Conservation (phyloP, 2,888 invertebrate species). For the Eilema griseolum region DNA sequence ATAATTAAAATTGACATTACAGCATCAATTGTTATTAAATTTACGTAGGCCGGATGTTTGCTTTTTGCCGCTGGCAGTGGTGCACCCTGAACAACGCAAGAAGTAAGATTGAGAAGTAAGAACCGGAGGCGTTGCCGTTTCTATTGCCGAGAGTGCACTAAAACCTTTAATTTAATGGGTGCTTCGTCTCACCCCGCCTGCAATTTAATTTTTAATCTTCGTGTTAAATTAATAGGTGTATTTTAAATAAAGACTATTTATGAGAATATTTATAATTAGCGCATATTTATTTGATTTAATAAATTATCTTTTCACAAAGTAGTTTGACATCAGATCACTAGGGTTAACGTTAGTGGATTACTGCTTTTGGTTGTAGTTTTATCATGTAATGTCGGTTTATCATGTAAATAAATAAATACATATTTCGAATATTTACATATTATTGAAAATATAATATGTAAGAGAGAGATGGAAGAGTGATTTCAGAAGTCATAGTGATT, state of each 20-base stretch:
- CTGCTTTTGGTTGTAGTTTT: no score
- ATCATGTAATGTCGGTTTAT: no score
- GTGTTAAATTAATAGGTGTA: not conserved
- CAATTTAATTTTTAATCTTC: not conserved
- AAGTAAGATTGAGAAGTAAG: not conserved
- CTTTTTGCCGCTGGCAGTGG: not conserved
- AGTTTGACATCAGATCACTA: not conserved
- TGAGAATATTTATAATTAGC: no score
- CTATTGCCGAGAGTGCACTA: not conserved
- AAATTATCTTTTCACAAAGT: not conserved
- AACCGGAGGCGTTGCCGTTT: not conserved
- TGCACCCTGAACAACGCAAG: not conserved
- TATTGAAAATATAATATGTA: no score
- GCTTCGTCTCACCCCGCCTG: not conserved
- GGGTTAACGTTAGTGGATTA: not conserved
- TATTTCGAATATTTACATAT: not conserved
- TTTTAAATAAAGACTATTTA: not conserved
- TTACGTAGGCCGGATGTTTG: not conserved
- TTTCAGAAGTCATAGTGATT: no score
- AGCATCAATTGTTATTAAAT: constrained; percentile 3
- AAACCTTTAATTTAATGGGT: not conserved
- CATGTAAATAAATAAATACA: no score
- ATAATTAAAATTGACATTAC: not conserved
- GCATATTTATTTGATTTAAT: not conserved
- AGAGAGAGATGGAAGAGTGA: no score